Percentiles rank a stretch among this genome's conserved stretches.
Evolutionary conservation across 1,140 invertebrate species (phyloP).

Genomic region (Drosophila mayri): DNA sequence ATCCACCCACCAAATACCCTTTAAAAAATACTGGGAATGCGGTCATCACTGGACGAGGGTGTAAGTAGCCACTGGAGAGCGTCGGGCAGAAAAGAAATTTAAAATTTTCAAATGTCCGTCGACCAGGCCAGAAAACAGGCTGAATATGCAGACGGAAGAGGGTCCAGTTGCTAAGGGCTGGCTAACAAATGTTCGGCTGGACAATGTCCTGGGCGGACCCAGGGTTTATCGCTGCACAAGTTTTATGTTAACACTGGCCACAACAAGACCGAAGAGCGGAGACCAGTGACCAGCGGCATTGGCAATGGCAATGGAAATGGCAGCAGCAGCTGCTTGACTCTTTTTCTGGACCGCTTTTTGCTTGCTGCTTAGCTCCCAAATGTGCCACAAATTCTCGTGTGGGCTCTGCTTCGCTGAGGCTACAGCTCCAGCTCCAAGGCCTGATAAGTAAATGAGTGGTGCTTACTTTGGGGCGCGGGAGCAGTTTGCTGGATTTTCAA

Average conservation of each 20-base stretch:
- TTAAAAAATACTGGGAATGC: not conserved
- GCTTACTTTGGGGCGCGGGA: constrained; percentile 42
- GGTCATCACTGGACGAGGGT: constrained; percentile 24
- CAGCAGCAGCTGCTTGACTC: constrained; percentile 22
- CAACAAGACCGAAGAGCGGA: constrained; percentile 41
- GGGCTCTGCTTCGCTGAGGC: constrained; percentile 6
- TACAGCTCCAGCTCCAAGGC: constrained; percentile 18
- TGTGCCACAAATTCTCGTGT: constrained; percentile 64
- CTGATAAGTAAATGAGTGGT: constrained; percentile 71
- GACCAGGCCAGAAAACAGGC: constrained; percentile 33
- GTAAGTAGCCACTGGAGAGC: constrained; percentile 58
- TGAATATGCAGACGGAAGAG: constrained; percentile 49
- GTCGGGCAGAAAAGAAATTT: constrained; percentile 34
- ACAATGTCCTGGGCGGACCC: constrained; percentile 46
- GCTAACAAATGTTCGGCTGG: constrained; percentile 46
- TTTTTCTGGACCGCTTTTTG: constrained; percentile 27
- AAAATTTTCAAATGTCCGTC: constrained; percentile 51
- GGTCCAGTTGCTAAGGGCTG: constrained; percentile 14
- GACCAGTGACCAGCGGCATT: constrained; percentile 6
- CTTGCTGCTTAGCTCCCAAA: constrained; percentile 71
- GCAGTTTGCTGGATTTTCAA: constrained; percentile 68
- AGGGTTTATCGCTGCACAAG: constrained; percentile 61
- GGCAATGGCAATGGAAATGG: constrained; percentile 19
- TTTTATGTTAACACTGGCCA: constrained; percentile 63
- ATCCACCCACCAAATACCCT: not conserved